Base-by-base conservation (phyloP, 2,113 vertebrate species). In the Campylomormyrus tamandua region DNA sequence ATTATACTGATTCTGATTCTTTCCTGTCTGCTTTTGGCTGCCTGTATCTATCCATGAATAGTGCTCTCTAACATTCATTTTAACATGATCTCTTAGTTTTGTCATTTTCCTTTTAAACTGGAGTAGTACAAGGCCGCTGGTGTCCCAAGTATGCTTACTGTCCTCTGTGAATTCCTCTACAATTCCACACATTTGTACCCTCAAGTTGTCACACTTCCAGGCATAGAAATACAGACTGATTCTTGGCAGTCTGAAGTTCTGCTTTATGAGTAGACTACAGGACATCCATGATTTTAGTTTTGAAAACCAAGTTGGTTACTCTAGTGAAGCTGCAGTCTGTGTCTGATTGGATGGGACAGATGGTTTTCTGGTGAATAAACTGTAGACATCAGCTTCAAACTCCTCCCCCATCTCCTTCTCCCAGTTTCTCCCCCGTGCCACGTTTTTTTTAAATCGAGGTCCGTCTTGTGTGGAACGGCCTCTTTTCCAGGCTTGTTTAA, bases 1-100 rank as follows among this genome's bases (percentile, higher is more conserved):
- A 42, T 10, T 7, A 46, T 56, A 66, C 58, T 50, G 19, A 35
- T 90, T 24, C 58, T 10, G 19, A 77, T 87, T 53, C 58, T 77
- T 80, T 87, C 85, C 84, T 90, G 21, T 90, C n/a, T 62, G 74
- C 7, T n/a, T 49, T 24, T 49, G 58, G 35, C 5, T 90, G 35
- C 49, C 89, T 70, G 48, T 35, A n/a, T 53, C 58, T 27, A 42
- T 24, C 19, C 58, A 6, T 87, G 31, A 31, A 15, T n/a, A 9
- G 48, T 50, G 45, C 13, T n/a, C 48, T n/a, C 11, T 11, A 27
- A 48, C 35, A 8, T 50, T 49, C 45, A 46, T 70, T 52, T 70
- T 31, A 70, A 27, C n/a, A 31, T 31, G 62, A 31, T 70, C n/a
- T 58, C 53, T 56, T 42, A 39, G 77, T 49, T 17, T 62, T 11